A percentile compares a stretch with the other conserved stretches of the same genome.
These are phyloP conservation scores for Heliconius sara DNA, from an alignment of 2,888 invertebrate genomes.

Conservation along the genomic window DNA sequence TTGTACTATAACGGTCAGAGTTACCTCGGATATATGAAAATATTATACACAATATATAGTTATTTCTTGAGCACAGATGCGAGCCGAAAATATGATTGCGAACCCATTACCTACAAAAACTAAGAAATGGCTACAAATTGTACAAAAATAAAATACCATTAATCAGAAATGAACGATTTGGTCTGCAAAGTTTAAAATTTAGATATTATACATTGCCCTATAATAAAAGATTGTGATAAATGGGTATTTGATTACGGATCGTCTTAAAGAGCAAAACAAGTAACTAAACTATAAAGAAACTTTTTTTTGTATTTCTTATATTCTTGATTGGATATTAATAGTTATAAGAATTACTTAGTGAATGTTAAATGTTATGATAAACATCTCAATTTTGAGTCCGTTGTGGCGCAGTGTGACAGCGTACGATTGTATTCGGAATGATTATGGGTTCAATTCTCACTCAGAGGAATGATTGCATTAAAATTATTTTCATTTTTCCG, in stretches of 20 bases:
- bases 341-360: neutral
- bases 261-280: slow-evolving; percentile 15
- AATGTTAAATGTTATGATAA: neutral
- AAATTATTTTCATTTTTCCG: no score
- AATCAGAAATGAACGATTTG: neutral
- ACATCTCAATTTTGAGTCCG: neutral
- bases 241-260: slow-evolving; percentile 24
- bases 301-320: neutral
- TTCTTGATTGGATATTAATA: slow-evolving; percentile 24
- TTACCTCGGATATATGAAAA: no score
- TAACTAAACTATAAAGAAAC: slow-evolving; percentile 23
- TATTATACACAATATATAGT: no score
- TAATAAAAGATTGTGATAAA: slow-evolving; percentile 27
- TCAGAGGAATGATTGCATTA: neutral
- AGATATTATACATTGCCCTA: neutral
- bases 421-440: neutral
- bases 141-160: neutral
- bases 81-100: no score
- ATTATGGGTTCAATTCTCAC: neutral
- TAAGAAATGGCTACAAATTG: neutral
- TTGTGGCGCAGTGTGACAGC: neutral
- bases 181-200: slow-evolving; percentile 10
- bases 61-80: no score
- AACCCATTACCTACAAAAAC: neutral
- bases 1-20: no score